Base-by-base conservation (phyloP, 2,797 vertebrate species). In the Sebastes trivittatus region DNA sequence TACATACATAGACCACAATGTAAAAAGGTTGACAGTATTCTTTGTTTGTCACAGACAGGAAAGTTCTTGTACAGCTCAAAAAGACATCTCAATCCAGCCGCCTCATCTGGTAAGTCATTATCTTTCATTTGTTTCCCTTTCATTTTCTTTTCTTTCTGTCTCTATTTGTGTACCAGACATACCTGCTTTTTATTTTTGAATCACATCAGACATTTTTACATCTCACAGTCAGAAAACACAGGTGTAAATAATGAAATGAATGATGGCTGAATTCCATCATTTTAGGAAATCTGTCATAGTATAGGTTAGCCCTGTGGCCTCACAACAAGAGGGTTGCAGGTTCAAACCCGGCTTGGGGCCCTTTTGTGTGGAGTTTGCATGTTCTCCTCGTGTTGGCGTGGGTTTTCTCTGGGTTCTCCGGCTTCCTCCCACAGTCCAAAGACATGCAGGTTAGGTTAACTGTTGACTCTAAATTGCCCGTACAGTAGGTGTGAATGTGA, bases 81-180 rank as follows among this genome's bases (percentile, higher is more conserved):
- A 95, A 95, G 89, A 90, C 87, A 59, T 86, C 91, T 54, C 92
- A 94, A 6, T 95, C 92, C 73, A 84, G 46, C n/a, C 95, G 95
- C 4, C 88, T 97, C 56, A 94, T 93, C 7, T 94, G 97, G 97
- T 98, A 75, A 77, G 93, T 94, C 11, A 38, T 58, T 59, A 66
- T 65, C 7, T 49, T 72, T 2, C 29, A 20, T 52, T 70, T 55
- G 6, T 54, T 49, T 42, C 9, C 16, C 5, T 75, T 81, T 30
- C 4, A 27, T 13, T 66, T 4, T 58, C 1, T 78, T 63, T 64
- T 0, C 25, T 27, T 30, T 59, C 56, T 78, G 8, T 52, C 16
- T 49, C 10, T 20, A 25, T 63, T 67, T 54, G n/a, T 62, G 6
- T 34, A 16, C 0, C 11, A 49, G 8, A 38, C 14, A n/a, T 32